Conservation (phyloP, 1,140 invertebrate species). For the Drosophila nasuta region DNA sequence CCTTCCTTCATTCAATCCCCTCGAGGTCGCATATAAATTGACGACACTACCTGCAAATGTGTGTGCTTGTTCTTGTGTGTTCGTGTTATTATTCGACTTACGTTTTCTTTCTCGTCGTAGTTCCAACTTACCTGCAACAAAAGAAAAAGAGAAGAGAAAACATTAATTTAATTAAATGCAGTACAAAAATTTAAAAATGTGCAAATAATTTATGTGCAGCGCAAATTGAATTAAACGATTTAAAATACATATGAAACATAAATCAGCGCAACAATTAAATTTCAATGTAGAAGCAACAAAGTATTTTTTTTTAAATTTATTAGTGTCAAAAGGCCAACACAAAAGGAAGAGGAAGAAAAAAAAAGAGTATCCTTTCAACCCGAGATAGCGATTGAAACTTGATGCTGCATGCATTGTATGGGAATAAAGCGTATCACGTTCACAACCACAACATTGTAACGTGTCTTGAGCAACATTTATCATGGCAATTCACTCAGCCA, state of each 20-base stretch:
- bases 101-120: constrained; percentile 82
- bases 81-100: constrained; percentile 55
- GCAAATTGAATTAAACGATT: constrained; percentile 46
- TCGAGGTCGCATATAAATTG: constrained; percentile 61
- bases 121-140: constrained; percentile 76
- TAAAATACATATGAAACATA: constrained; percentile 64
- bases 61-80: constrained; percentile 12
- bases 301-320: constrained; percentile 61
- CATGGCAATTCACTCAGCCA: constrained; percentile 22
- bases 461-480: constrained; percentile 28
- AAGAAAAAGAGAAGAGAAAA: constrained; percentile 32
- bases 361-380: constrained; percentile 1
- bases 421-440: neutral
- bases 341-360: constrained; percentile 30
- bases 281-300: constrained; percentile 31
- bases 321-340: constrained; percentile 58
- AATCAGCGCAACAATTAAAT: constrained; percentile 71
- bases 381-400: neutral
- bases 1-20: constrained; percentile 15
- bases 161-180: constrained; percentile 35
- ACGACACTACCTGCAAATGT: constrained; percentile 24
- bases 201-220: constrained; percentile 34
- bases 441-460: constrained; percentile 20
- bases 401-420: neutral
- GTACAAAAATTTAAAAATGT: constrained; percentile 12